Base-by-base conservation (phyloP, 2,888 invertebrate genomes). In the Lithophane semibrunnea region DNA sequence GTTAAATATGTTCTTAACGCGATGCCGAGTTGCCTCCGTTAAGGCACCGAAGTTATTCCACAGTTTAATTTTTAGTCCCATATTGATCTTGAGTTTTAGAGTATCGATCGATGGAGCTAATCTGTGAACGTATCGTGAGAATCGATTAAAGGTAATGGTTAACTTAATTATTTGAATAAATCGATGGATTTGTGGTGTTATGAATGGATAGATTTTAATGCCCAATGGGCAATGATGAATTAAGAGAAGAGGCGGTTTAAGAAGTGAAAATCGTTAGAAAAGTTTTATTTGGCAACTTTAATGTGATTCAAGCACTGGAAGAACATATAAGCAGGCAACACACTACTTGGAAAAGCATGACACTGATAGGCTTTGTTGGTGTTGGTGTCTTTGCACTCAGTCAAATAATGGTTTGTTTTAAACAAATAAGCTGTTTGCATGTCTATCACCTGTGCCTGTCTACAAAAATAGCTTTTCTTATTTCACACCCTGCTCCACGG, bases 1-100 rank as follows among this genome's bases (percentile, higher is more conserved):
- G 90, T 93, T 93, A 93, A 94, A 93, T 92, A 93, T 89, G 88
- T 91, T 93, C 90, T 92, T 92, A 92, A 92, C 91, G 92, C 90
- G 89, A 85, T 76, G 44, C 77, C 82, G 73, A 77, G 79, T 77
- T 84, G 77, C 83, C 82, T 77, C 67, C 66, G 84, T 82, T 82
- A 84, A 82, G 81, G 85, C 72, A 56, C 72, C 67, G 74, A 67
- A 71, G 71, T 67, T 76, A 79, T 83, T 74, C 63, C 69, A 76
- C 61, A 65, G 61, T 64, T 77, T 73, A 60, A 73, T 73, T 75
- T 75, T 77, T 24, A 82, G 75, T 79, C 66, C 52, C 71, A 79
- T 82, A 85, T 83, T 86, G 78, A 82, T 68, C 72, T 82, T 75
- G 70, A 74, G 79, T 76, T 70, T 73, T 56, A 72, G 60, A 73